Conservation (phyloP, 2,113 vertebrate genomes). For the Myodes glareolus region DNA sequence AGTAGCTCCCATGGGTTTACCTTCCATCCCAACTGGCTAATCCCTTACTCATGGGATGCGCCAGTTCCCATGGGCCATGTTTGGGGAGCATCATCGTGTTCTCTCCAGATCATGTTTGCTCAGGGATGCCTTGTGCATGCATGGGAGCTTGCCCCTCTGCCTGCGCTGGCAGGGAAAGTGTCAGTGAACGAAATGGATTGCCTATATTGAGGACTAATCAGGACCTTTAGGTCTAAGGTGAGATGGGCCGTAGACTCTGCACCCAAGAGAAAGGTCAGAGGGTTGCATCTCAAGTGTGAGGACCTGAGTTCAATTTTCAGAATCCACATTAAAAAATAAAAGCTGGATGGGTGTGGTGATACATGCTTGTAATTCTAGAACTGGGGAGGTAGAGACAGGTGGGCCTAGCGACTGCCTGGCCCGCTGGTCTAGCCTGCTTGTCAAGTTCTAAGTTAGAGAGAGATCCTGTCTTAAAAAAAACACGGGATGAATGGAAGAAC, state of each 20-base stretch:
- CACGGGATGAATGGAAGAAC: background rate
- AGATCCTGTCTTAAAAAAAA: background rate
- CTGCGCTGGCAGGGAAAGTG: rapidly evolving
- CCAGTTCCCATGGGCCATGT: rapidly evolving
- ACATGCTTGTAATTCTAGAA: too few relatives aligned
- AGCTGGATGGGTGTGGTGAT: background rate
- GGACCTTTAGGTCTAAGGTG: rapidly evolving
- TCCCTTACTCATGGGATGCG: background rate
- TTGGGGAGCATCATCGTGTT: background rate
- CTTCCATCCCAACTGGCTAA: background rate
- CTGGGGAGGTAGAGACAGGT: background rate
- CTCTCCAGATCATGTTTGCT: background rate
- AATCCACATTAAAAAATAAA: background rate
- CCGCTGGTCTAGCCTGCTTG: background rate
- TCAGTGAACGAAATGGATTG: rapidly evolving
- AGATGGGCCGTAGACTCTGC: too few relatives aligned
- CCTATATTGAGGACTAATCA: too few relatives aligned
- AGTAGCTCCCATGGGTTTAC: rapidly evolving
- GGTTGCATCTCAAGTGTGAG: background rate
- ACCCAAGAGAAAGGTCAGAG: background rate
- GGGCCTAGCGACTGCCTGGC: background rate
- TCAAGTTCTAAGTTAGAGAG: background rate
- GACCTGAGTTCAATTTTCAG: background rate
- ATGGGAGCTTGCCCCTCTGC: too few relatives aligned
- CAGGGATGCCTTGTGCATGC: rapidly evolving